These are phyloP conservation scores for Cordilura impudica DNA, from an alignment of 2,888 invertebrate species.

Conservation along the genomic window DNA sequence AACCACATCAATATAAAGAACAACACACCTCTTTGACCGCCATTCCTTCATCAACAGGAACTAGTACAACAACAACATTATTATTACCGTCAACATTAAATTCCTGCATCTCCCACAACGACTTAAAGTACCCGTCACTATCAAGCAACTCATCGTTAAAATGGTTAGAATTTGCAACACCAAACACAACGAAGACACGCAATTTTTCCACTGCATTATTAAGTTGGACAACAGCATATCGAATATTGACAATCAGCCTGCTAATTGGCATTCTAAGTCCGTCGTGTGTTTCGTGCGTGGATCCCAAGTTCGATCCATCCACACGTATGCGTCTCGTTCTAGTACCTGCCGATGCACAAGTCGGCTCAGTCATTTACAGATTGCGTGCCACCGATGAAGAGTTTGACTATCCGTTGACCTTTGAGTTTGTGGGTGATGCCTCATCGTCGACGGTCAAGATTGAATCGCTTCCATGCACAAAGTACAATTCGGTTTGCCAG, in stretches of 20 bases:
- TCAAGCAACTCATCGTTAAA: constrained; percentile 1
- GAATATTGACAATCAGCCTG: constrained; percentile 76
- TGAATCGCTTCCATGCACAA: constrained; percentile 89
- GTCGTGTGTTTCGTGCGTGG: constrained; percentile 78
- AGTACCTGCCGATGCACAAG: constrained; percentile 89
- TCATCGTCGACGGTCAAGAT: constrained; percentile 87
- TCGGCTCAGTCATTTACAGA: constrained; percentile 91
- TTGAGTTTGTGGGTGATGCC: constrained; percentile 87
- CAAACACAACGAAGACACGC: constrained; percentile 17
- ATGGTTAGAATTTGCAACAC: constrained; percentile 4
- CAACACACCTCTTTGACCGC: constrained; percentile 54
- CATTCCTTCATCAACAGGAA: not conserved
- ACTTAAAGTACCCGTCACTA: not conserved
- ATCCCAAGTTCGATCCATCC: constrained; percentile 90
- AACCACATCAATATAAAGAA: constrained; percentile 36
- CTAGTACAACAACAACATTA: not conserved
- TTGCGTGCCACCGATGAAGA: constrained; percentile 92
- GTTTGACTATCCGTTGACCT: constrained; percentile 90
- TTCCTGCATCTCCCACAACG: constrained; percentile 9
- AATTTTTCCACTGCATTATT: constrained; percentile 64
- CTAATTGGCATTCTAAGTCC: constrained; percentile 75
- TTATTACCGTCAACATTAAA: not conserved
- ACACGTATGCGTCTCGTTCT: constrained; percentile 89
- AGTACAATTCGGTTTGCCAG: constrained; percentile 92
- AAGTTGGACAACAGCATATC: constrained; percentile 73